Base-by-base conservation (phyloP, 1,140 invertebrate genomes). In the Zeugodacus cucurbitae region DNA sequence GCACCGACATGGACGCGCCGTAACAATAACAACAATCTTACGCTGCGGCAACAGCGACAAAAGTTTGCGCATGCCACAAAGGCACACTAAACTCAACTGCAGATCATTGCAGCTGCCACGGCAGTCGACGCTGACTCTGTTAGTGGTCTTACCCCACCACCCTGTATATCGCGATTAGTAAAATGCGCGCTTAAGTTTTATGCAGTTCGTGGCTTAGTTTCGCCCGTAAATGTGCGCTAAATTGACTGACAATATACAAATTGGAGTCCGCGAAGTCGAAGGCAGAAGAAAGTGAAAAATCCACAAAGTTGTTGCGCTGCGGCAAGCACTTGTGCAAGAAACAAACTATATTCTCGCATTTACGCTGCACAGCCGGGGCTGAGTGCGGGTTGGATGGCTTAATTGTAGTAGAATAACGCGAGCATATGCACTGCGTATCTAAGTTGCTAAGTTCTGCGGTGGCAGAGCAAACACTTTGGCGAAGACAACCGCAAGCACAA, bases 181-280 rank as follows among this genome's bases (percentile, higher is more conserved):
- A 14, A 48, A 14, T 14, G 44, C 44, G 44, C 3, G 44, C 44
- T 48, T 17, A 54, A 17, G 48, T 17, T 54, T 54, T 62, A 26
- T 82, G 2, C 1, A 82, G 74, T 82, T 82, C 11, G 32, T 74
- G 67, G 34, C 41, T 48, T 82, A 82, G 41, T 82, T 82, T 82
- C 22, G 74, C 74, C 74, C 22, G 41, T 48, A 48, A 48, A 82
- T n/a, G n/a, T n/a, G 11, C 74, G 74, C 74, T 29, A 82, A 82
- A 82, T 82, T 82, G 74, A 82, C 74, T 82, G 74, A 62, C n/a
- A 82, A 82, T 82, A 82, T 17, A 44, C 74, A 82, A 48, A 82
- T 48, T 82, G 74, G 22, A 82, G 17, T 48, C 17, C 58, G 58
- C 6, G 22, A 59, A 26, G 58, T n/a, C 22, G 26, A 62, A 62